Percentiles rank a stretch among this genome's conserved stretches.
Evolutionary conservation across 2,797 vertebrate species (phyloP).

Genomic region (Rhabdomys pumilio): DNA sequence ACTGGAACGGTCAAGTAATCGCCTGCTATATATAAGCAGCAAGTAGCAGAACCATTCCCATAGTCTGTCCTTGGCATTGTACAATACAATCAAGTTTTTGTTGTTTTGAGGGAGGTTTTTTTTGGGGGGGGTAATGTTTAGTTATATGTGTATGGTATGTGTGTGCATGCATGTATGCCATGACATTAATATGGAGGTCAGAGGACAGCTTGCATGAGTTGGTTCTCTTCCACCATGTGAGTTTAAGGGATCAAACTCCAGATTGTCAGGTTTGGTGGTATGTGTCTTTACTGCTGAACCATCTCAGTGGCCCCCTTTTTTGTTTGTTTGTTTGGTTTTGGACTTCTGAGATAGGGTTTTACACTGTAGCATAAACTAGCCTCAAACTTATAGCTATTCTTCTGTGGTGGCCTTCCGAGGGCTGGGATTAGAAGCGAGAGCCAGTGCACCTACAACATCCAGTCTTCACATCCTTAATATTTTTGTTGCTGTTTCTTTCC

Average conservation of each 20-base stretch:
- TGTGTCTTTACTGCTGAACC: not conserved
- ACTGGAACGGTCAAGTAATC: not conserved
- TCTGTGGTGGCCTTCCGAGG: not conserved
- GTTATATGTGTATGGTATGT: not conserved
- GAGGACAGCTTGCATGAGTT: not conserved
- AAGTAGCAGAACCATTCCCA: not conserved
- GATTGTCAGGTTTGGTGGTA: not conserved
- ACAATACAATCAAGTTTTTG: not conserved
- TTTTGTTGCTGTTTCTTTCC: constrained; percentile 36
- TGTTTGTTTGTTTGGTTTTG: not conserved
- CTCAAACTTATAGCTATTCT: not conserved
- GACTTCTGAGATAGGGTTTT: not conserved
- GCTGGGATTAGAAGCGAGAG: not conserved
- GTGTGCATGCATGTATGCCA: not conserved
- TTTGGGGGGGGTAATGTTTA: not conserved
- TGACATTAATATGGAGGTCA: not conserved
- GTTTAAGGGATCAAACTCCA: not conserved
- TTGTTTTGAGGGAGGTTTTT: not conserved
- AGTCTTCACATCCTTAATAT: constrained; percentile 5
- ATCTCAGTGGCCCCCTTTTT: not conserved
- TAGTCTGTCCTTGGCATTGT: constrained; percentile 8
- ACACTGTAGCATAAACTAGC: not conserved
- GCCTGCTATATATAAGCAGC: not conserved
- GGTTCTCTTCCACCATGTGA: not conserved
- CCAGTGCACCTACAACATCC: not conserved